Evolutionary conservation across 53 echinoderm and acorn worm genomes (phyloP).

Genomic region (Antedon mediterranea): DNA sequence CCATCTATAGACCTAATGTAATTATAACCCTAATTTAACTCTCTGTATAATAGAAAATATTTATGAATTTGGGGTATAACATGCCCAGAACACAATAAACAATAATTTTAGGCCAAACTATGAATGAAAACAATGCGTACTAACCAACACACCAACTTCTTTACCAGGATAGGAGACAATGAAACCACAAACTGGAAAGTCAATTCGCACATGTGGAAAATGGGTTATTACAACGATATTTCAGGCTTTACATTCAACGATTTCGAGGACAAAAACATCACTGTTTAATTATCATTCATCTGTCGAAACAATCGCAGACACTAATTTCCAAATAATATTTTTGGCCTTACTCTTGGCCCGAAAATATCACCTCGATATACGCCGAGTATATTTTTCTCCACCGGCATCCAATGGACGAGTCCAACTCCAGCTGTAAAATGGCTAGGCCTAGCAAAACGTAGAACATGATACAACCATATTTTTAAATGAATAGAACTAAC

Average conservation of each 20-base stretch:
- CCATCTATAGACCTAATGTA: background rate
- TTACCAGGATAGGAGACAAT: background rate
- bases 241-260: background rate
- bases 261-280: too few species aligned
- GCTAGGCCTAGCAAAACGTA: background rate
- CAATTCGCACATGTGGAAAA: background rate
- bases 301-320: background rate
- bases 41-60: background rate
- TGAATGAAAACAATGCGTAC: background rate
- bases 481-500: background rate
- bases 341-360: background rate
- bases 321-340: background rate
- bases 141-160: background rate
- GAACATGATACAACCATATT: background rate
- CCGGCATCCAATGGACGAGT: background rate
- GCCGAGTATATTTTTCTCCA: background rate
- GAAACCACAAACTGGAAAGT: background rate
- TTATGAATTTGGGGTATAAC: background rate
- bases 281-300: background rate
- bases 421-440: background rate
- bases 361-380: background rate
- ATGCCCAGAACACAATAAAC: background rate
- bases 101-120: background rate
- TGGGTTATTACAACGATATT: background rate
- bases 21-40: slow-evolving; percentile 1